Base-by-base conservation (phyloP, 2,797 vertebrate species). In the Simalia tracyae region DNA sequence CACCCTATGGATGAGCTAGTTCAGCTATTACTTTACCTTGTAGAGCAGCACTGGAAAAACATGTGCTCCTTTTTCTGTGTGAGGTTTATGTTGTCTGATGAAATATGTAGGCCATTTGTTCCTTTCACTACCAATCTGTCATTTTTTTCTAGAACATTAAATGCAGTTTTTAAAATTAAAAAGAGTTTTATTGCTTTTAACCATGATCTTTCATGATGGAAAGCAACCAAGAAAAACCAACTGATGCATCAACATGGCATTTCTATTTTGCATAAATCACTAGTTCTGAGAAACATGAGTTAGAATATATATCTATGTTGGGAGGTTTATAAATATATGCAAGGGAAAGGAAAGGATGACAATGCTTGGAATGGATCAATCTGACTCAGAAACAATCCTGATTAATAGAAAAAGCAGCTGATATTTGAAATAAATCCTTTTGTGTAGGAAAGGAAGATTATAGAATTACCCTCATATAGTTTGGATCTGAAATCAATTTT, bases 401-500 rank as follows among this genome's bases (percentile, higher is more conserved):
- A 93, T 4, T 36, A 92, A 3, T 89, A 9, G 92, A 94, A 96
- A 92, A 95, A 89, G 66, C 84, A 42, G 86, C 92, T 86, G 91
- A 93, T 90, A 76, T 85, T 94, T 72, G 95, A 95, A 96, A 92
- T 76, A 97, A 93, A 92, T 66, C 76, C 26, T 90, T 94, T 89
- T 95, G 22, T 95, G 93, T 93, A 88, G 84, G 63, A 93, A 96
- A 94, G 5, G 19, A 9, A 91, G 92, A 97, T 96, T 95, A 94
- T 6, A 72, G 36, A 92, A 95, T 97, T 97, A 96, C 9, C 11
- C 19, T 95, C 91, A 91, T 86, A 86, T 31, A 84, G 89, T 93
- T 84, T 94, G 86, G 68, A 96, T 93, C 56, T 95, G 86, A 94
- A 95, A 95, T 93, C 94, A 8, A 7, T 81, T 95, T 95, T 91